Percentiles rank a stretch among this genome's conserved stretches.
Conservation (phyloP, 2,888 invertebrate species). For the Thyatira batis region DNA sequence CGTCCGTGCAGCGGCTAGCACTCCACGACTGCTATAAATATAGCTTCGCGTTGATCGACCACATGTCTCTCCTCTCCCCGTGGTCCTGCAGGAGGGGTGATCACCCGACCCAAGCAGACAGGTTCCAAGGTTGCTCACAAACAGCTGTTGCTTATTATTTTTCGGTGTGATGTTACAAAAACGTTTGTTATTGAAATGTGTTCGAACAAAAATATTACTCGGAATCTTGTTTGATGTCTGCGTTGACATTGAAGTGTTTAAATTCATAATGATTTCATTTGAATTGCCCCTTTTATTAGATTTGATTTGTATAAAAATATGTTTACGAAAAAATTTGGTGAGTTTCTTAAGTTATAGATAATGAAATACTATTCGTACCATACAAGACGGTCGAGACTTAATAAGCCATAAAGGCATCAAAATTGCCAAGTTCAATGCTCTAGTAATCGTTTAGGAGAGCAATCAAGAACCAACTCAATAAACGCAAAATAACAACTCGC, state of each 20-base stretch:
- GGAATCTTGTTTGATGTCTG: conserved; percentile 3
- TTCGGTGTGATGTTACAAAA: conserved; percentile 7
- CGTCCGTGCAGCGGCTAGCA: not conserved
- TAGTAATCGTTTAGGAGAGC: conserved; percentile 58
- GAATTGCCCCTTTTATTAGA: not conserved
- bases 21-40: conserved; percentile 49
- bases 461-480: conserved; percentile 65
- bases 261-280: conserved; percentile 7
- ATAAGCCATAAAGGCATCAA: conserved; percentile 27
- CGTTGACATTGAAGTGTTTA: not conserved
- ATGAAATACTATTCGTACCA: not conserved
- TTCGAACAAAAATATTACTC: conserved; percentile 5
- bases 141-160: conserved; percentile 46
- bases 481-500: conserved; percentile 68
- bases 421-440: conserved; percentile 69
- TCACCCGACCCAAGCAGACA: conserved; percentile 48
- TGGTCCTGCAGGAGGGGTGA: conserved; percentile 53
- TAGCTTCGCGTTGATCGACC: conserved; percentile 64
- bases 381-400: not conserved
- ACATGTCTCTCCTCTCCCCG: conserved; percentile 58
- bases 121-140: conserved; percentile 56
- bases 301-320: not conserved
- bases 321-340: not conserved
- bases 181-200: conserved; percentile 8
- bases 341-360: not conserved